Conservation (phyloP, 2,113 vertebrate genomes). For the Chrysemys picta region DNA sequence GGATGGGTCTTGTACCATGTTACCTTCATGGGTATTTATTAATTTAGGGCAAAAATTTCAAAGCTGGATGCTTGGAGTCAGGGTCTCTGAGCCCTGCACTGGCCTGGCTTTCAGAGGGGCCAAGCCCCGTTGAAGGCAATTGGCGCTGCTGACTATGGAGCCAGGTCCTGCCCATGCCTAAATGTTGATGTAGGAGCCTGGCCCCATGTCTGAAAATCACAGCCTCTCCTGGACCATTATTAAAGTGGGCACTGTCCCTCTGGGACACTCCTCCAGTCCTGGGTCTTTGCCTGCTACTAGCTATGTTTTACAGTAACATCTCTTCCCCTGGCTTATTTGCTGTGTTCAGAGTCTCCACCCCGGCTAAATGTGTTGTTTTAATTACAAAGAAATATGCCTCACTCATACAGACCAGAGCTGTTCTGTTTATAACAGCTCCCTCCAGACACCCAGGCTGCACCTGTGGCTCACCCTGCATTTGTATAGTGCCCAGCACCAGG, state of each 20-base stretch:
- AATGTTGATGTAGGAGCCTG: neutral
- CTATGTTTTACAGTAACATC: neutral
- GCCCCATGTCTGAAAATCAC: neutral
- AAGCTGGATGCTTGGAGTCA: neutral
- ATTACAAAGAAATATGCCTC: neutral
- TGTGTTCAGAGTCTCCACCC: neutral
- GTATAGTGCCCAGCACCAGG: neutral
- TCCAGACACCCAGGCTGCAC: too few species aligned
- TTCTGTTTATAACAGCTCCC: neutral
- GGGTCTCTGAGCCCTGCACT: neutral
- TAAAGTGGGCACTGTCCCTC: neutral
- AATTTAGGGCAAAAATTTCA: neutral
- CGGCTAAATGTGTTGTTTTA: neutral
- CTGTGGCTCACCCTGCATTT: neutral
- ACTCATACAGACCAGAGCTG: neutral
- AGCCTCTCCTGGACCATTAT: neutral
- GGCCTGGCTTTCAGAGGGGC: neutral
- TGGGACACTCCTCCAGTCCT: too few species aligned
- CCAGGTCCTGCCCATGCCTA: neutral
- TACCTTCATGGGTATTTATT: neutral
- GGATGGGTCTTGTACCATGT: neutral
- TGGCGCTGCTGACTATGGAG: neutral
- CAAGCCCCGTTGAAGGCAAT: neutral
- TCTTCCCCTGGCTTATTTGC: neutral
- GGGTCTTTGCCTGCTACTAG: neutral